Evolutionary conservation across 2,888 invertebrate species (phyloP).

Genomic region (Ligdia adustata): DNA sequence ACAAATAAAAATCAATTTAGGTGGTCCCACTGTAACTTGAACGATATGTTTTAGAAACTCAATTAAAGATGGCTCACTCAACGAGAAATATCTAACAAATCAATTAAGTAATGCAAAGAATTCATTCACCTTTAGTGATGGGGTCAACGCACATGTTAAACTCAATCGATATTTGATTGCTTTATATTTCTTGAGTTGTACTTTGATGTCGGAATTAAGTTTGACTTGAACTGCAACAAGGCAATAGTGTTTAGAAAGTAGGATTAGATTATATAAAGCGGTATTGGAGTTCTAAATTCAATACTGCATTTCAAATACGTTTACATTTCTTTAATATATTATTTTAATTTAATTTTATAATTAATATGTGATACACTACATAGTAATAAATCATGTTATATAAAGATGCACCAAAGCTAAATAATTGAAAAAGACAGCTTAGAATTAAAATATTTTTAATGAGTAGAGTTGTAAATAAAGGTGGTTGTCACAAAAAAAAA

Average conservation of each 20-base stretch:
- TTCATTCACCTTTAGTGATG: slow-evolving; percentile 77
- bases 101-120: slow-evolving; percentile 81
- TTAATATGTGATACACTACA: too few species aligned
- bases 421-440: too few species aligned
- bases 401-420: too few species aligned
- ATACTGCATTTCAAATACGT: too few species aligned
- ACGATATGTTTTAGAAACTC: slow-evolving; percentile 64
- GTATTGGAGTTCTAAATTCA: too few species aligned
- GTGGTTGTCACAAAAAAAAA: too few species aligned
- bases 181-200: slow-evolving; percentile 9
- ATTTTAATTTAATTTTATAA: too few species aligned
- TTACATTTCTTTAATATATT: too few species aligned
- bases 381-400: too few species aligned
- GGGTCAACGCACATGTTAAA: slow-evolving; percentile 22
- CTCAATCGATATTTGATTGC: slow-evolving; percentile 19
- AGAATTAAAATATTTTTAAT: too few species aligned
- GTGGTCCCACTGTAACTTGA: slow-evolving; percentile 53
- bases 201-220: too few species aligned
- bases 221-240: background rate
- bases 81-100: slow-evolving; percentile 78
- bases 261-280: background rate
- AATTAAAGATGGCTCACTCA: slow-evolving; percentile 76
- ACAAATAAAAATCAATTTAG: slow-evolving; percentile 44
- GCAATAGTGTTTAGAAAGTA: background rate
- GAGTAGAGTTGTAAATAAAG: too few species aligned